These are phyloP conservation scores for Plotosus lineatus DNA, from an alignment of 2,113 vertebrate species.

Conservation along the genomic window DNA sequence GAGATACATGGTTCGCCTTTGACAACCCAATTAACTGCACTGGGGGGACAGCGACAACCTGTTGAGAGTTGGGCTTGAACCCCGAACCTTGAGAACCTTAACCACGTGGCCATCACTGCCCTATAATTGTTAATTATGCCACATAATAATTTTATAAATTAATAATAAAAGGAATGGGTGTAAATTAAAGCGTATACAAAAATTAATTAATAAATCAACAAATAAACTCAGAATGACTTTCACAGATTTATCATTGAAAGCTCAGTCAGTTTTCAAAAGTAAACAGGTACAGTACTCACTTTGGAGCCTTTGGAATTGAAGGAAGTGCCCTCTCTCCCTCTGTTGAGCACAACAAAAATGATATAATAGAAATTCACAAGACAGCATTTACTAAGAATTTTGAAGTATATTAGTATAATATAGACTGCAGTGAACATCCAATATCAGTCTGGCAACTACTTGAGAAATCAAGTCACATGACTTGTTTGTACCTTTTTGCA, in stretches of 20 bases:
- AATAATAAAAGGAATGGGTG: no score
- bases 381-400: background rate
- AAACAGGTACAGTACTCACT: constrained; percentile 39
- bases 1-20: no score
- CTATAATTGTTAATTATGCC: no score
- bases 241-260: no score
- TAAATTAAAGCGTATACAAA: no score
- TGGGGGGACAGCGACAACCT: no score
- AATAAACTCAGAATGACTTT: background rate
- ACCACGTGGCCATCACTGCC: no score
- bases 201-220: background rate
- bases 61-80: no score
- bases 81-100: no score
- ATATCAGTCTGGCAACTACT: background rate
- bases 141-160: no score
- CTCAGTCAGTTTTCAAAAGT: background rate
- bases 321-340: constrained; percentile 96
- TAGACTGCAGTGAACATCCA: background rate
- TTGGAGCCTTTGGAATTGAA: constrained; percentile 88
- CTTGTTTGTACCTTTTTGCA: constrained; percentile 85
- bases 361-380: background rate
- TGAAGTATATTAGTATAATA: background rate
- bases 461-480: background rate
- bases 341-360: constrained; percentile 66
- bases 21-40: no score